Base-by-base conservation (phyloP, 2,113 vertebrate species). In the Etia nguti region DNA sequence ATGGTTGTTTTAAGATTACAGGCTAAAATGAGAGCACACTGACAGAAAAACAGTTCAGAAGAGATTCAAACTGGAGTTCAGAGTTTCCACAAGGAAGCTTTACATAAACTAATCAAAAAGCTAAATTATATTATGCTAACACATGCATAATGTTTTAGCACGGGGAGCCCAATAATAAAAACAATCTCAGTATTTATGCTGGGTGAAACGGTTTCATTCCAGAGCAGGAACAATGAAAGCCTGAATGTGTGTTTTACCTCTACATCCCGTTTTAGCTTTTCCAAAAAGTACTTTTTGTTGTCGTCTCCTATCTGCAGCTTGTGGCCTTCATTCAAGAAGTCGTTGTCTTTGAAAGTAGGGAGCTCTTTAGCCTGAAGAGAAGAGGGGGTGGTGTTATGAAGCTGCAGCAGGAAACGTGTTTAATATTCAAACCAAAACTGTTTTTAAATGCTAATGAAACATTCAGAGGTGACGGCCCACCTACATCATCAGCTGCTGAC, bases 301-400 rank as follows among this genome's bases (percentile, higher is more conserved):
- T 99, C 98, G 8, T 99, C 98, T 86, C 98, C 98, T 75, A 99
- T 98, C 0, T 97, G 97, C 88, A 99, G 95, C 92, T 98, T 98
- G 91, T 99, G 98, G 16, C 98, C 98, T 95, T 99, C 98, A 1
- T 99, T 99, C 92, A 99, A 94, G 95, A 99, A 99, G 95, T 99
- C 98, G 1, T 99, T 99, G 95, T 99, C 98, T 96, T 99, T 99
- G 86, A 98, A 98, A 0, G 98, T 99, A 5, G 98, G 98, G n/a
- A 99, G 96, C 68, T 99, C 98, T 96, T 99, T 99, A 81, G 98
- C 98, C 98, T 99, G 88, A n/a, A 26, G 54, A 83, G 52, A 83
- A 46, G 16, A 57, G 18, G 29, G 5, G 11, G 22, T 38, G 31
- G 6, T 8, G 22, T 15, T 54, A 52, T 3, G 15, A 60, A 56